Evolutionary conservation across 2,797 vertebrate genomes (phyloP).

Genomic region (Arrhamphus sclerolepis): DNA sequence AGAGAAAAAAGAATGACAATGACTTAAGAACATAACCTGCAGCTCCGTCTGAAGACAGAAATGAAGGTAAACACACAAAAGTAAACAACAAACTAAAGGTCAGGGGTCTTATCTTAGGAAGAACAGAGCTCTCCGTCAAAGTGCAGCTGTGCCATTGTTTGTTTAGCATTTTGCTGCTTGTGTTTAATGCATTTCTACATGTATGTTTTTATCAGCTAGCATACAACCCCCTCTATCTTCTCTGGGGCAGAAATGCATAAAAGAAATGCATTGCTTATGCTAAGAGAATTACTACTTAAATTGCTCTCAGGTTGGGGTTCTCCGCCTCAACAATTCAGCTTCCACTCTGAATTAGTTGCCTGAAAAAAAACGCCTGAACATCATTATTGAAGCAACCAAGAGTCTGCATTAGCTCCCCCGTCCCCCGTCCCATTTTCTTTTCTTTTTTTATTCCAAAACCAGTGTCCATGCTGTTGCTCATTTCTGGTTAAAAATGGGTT

Average conservation of each 20-base stretch:
- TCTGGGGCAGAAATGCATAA: slow-evolving; percentile 22
- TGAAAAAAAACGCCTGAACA: slow-evolving; percentile 36
- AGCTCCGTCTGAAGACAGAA: slow-evolving; percentile 42
- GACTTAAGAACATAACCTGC: slow-evolving; percentile 60
- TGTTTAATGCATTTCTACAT: slow-evolving; percentile 45
- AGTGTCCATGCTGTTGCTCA: slow-evolving; percentile 27
- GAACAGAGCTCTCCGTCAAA: slow-evolving; percentile 41
- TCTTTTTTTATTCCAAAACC: slow-evolving; percentile 6
- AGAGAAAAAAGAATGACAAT: slow-evolving; percentile 72
- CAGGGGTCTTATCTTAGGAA: slow-evolving; percentile 53
- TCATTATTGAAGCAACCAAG: slow-evolving; percentile 25
- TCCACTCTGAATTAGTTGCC: slow-evolving; percentile 16
- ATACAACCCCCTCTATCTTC: background rate
- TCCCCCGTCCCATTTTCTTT: background rate
- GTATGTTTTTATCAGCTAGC: slow-evolving; percentile 26
- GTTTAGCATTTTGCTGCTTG: slow-evolving; percentile 40
- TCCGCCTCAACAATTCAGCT: slow-evolving; percentile 20
- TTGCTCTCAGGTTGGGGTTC: slow-evolving; percentile 30
- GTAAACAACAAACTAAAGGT: slow-evolving; percentile 58
- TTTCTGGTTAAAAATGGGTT: slow-evolving; percentile 38
- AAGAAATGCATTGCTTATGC: slow-evolving; percentile 25
- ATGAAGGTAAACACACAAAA: slow-evolving; percentile 38
- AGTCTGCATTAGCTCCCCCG: slow-evolving; percentile 20
- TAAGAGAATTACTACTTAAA: slow-evolving; percentile 22
- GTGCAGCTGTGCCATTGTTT: slow-evolving; percentile 42